Percentiles rank a stretch among this genome's conserved stretches.
Evolutionary conservation across 2,113 vertebrate species (phyloP).

Genomic region (Chaetodon trifascialis): DNA sequence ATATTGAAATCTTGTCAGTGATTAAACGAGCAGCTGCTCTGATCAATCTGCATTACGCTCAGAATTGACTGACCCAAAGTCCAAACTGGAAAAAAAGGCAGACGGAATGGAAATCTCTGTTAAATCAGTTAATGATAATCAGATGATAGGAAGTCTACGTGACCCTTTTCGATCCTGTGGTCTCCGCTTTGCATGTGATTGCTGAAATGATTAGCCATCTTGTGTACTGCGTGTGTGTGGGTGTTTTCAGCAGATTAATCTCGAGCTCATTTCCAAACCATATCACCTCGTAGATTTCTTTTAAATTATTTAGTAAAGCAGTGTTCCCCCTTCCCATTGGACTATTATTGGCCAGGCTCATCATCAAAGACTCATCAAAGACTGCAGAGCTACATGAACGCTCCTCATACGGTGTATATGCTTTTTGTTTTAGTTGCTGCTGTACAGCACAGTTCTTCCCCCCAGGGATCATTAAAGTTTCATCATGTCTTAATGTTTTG

Average conservation of each 20-base stretch:
- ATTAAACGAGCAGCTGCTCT: slow-evolving; percentile 14
- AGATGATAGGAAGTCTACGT: not conserved
- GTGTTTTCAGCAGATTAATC: not conserved
- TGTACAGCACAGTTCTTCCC: not conserved
- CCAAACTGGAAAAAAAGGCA: slow-evolving; percentile 18
- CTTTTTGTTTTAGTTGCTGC: not conserved
- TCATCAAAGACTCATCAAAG: slow-evolving; percentile 32
- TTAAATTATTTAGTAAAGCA: slow-evolving; percentile 27
- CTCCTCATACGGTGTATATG: not conserved
- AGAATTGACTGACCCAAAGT: slow-evolving; percentile 7
- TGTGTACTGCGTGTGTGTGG: not conserved
- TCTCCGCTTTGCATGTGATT: not conserved
- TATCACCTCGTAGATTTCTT: not conserved
- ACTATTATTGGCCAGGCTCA: not conserved
- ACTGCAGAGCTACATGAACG: not conserved
- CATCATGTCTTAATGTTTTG: not conserved
- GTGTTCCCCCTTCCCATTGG: not conserved
- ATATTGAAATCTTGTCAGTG: slow-evolving; percentile 2
- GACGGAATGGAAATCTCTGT: not conserved
- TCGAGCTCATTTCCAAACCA: slow-evolving; percentile 8
- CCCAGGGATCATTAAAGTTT: slow-evolving; percentile 5
- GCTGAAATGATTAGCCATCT: slow-evolving; percentile 9
- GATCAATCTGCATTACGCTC: slow-evolving; percentile 4
- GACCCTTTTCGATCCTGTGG: slow-evolving; percentile 10
- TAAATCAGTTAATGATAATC: slow-evolving; percentile 21